Conservation (phyloP, 2,888 invertebrate species). For the Trachelus troglodyta region DNA sequence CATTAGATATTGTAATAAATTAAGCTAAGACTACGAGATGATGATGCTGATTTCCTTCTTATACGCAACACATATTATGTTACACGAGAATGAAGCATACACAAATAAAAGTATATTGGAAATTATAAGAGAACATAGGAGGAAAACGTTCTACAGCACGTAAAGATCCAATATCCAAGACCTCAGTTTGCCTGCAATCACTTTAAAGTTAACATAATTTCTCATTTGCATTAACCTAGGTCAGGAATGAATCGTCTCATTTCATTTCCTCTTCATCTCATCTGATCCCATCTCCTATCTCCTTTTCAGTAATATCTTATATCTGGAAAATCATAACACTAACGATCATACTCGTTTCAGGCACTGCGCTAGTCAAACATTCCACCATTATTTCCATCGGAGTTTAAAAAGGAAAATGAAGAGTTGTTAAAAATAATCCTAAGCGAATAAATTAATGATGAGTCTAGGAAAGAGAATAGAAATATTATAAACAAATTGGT, state of each 20-base stretch:
- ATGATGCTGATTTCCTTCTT: slow-evolving; percentile 35
- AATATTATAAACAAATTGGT: background rate
- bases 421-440: background rate
- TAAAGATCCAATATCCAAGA: background rate
- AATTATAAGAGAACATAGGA: slow-evolving; percentile 1
- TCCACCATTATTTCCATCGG: background rate
- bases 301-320: background rate
- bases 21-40: slow-evolving; percentile 31
- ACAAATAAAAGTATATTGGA: slow-evolving; percentile 40
- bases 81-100: slow-evolving; percentile 37
- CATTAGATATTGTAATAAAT: slow-evolving; percentile 32
- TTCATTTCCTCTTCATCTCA: background rate
- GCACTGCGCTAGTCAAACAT: background rate
- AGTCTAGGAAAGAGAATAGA: background rate
- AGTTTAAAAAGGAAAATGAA: background rate
- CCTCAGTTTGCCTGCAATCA: background rate
- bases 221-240: no score
- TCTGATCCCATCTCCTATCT: background rate
- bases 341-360: background rate
- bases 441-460: background rate
- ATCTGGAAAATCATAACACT: background rate
- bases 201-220: background rate
- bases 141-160: background rate
- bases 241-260: background rate
- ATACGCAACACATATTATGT: slow-evolving; percentile 28